Percentiles rank a stretch among this genome's conserved stretches.
Evolutionary conservation across 2,888 invertebrate genomes (phyloP).

Genomic region (Polyommatus icarus): DNA sequence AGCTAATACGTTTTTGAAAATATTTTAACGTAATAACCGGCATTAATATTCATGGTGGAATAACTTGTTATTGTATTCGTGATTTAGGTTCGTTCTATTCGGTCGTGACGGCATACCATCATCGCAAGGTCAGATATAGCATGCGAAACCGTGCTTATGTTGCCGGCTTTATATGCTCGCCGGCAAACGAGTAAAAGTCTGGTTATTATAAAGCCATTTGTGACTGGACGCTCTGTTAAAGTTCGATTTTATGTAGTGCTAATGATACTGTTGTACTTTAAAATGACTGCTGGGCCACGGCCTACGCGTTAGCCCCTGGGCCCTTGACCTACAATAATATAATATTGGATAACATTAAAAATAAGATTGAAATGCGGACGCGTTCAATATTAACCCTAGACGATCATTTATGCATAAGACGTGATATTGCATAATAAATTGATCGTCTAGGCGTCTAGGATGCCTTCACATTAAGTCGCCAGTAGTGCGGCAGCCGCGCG

Average conservation of each 20-base stretch:
- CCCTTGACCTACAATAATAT: too few species aligned
- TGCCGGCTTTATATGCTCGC: conserved; percentile 30
- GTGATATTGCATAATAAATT: too few species aligned
- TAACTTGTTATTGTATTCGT: conserved; percentile 41
- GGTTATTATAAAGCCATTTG: conserved; percentile 29
- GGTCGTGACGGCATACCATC: conserved; percentile 45
- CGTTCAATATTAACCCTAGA: too few species aligned
- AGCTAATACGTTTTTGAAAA: neutral
- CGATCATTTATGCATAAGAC: too few species aligned
- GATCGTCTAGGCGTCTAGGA: too few species aligned
- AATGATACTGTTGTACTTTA: neutral
- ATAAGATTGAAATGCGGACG: too few species aligned
- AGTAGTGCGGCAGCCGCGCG: too few species aligned
- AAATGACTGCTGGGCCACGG: too few species aligned
- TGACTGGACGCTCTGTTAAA: neutral
- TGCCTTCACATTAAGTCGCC: too few species aligned
- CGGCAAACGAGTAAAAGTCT: conserved; percentile 31
- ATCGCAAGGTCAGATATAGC: conserved; percentile 45
- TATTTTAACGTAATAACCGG: neutral
- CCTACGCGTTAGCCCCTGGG: too few species aligned
- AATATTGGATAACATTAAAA: too few species aligned
- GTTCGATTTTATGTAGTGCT: neutral
- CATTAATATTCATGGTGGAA: conserved; percentile 20
- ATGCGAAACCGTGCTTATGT: conserved; percentile 41
- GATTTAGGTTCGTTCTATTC: conserved; percentile 43